Percentiles rank a stretch among this genome's conserved stretches.
phyloP scores from a whole-genome alignment of 1,140 invertebrate genomes.

The Plutomurus gul region DNA sequence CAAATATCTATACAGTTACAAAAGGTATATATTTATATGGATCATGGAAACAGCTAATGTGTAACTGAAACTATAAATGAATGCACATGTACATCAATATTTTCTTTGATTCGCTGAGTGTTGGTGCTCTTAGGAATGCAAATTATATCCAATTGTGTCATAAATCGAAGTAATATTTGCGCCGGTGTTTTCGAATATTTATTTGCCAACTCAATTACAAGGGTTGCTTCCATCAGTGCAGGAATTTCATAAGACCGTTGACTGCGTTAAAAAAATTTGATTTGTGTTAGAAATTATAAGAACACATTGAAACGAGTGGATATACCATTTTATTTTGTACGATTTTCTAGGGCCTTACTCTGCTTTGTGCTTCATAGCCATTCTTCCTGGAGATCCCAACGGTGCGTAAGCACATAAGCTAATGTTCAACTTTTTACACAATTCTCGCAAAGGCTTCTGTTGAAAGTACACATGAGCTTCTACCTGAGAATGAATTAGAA shows the following conservation, averaged over 20 bases:
- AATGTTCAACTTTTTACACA: conserved; percentile 58
- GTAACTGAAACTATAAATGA: background rate
- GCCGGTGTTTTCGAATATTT: conserved; percentile 57
- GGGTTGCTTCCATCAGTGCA: conserved; percentile 56
- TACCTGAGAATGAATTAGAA: conserved; percentile 46
- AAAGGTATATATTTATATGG: background rate
- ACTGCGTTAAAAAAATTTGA: background rate
- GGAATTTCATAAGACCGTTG: background rate
- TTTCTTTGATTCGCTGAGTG: conserved; percentile 56
- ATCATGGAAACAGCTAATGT: background rate
- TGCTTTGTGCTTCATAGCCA: conserved; percentile 54
- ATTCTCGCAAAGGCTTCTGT: conserved; percentile 58
- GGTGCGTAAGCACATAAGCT: conserved; percentile 79
- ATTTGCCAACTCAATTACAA: conserved; percentile 56
- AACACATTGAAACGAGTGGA: background rate
- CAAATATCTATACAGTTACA: conserved; percentile 61
- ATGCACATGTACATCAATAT: conserved; percentile 54
- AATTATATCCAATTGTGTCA: conserved; percentile 57
- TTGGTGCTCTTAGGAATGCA: conserved; percentile 60
- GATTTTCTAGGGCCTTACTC: background rate
- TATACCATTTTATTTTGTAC: background rate
- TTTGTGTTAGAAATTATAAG: background rate
- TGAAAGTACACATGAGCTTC: conserved; percentile 61
- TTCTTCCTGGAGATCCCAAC: conserved; percentile 70
- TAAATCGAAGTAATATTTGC: conserved; percentile 60